These are phyloP conservation scores for Chloroceryle aenea DNA, from an alignment of 2,113 vertebrate genomes.

Conservation along the genomic window DNA sequence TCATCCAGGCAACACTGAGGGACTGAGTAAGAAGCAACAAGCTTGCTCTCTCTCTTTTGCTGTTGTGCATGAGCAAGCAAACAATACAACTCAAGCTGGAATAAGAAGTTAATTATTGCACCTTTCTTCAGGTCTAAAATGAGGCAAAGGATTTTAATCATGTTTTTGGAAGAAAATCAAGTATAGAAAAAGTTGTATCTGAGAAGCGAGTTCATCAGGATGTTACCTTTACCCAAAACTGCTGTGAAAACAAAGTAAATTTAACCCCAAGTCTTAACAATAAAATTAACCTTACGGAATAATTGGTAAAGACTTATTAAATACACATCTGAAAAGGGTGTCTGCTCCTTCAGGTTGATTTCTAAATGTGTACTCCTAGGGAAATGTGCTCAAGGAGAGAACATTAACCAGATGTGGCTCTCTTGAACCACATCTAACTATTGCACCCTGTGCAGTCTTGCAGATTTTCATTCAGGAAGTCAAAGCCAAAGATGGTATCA, in stretches of 20 bases:
- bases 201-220: neutral
- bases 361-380: neutral
- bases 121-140: neutral
- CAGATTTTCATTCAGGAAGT: neutral
- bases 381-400: neutral
- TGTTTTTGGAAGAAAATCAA: neutral
- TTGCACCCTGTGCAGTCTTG: neutral
- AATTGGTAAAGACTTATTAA: neutral
- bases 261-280: neutral
- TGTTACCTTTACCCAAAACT: neutral
- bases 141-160: neutral
- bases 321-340: neutral
- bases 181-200: neutral
- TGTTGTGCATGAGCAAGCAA: neutral
- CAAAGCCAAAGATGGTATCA: neutral
- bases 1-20: neutral
- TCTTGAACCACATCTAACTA: neutral
- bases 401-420: neutral
- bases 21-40: neutral
- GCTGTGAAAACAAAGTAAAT: neutral
- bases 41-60: accelerated
- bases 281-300: neutral
- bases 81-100: neutral
- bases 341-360: neutral
- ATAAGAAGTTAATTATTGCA: neutral